Evolutionary conservation across 2,113 vertebrate species (phyloP), one percentile per base, ranked within the genome.

Genomic region (Gymnobelideus leadbeateri): DNA sequence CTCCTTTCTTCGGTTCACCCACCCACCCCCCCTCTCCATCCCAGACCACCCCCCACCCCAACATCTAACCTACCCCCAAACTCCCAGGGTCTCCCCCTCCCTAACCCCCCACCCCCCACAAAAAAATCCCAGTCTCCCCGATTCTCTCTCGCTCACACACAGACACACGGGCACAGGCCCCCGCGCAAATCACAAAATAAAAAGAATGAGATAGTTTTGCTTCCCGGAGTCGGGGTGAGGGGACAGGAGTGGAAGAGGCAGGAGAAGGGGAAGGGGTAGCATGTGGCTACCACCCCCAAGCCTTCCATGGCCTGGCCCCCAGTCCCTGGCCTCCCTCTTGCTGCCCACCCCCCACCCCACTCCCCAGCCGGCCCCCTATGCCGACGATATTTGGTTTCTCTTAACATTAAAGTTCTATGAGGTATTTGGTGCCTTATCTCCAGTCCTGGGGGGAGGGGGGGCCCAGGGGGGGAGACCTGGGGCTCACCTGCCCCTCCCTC

Each of bases 351-450:
- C 96, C 93, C 90, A 94, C 93, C 98, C 95, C 96, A 97, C 93
- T 95, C 96, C 98, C 97, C 97, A 97, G 96, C 95, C 95, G 97
- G 96, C 97, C 97, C 97, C 97, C 97, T 97, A 24, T 8, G 97
- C 97, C 97, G 97, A 97, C 96, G 93, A 96, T 99, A 99, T 99
- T 99, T 99, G 99, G 99, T 99, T 99, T 99, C 98, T 99, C 97
- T 96, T 97, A 98, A 98, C 99, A 98, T 99, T 99, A 99, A 99
- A 99, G 99, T 99, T 98, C 99, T 98, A 99, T 99, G 99, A 99
- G 99, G 99, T 99, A 99, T 99, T 99, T 99, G 99, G 99, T 98
- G 98, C 99, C 99, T 99, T 99, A 99, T 99, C 99, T 99, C 99
- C 98, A 98, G 97, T 97, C 98, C 98, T 98, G 97, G 95, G 97